Evolutionary conservation across 2,888 invertebrate genomes (phyloP).

Genomic region (Lasioglossum morio): DNA sequence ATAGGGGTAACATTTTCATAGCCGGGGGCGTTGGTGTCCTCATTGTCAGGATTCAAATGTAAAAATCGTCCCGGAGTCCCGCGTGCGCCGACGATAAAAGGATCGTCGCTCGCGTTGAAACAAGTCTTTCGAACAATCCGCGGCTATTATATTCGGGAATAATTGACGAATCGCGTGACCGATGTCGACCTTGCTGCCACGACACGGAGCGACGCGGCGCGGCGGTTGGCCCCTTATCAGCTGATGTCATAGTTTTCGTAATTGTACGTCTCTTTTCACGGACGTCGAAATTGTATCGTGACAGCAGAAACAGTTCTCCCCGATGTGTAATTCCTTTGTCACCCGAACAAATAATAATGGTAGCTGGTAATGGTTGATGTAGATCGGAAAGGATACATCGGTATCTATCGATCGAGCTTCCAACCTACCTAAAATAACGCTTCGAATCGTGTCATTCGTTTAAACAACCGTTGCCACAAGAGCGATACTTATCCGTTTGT

Average conservation of each 20-base stretch:
- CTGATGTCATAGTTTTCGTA: slow-evolving; percentile 28
- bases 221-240: slow-evolving; percentile 24
- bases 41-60: slow-evolving; percentile 74
- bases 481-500: slow-evolving; percentile 9
- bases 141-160: slow-evolving; percentile 35
- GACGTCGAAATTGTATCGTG: slow-evolving; percentile 18
- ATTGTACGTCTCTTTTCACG: slow-evolving; percentile 8
- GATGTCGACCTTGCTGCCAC: not conserved
- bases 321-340: slow-evolving; percentile 34
- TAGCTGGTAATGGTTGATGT: slow-evolving; percentile 5
- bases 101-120: slow-evolving; percentile 21
- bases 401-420: not conserved
- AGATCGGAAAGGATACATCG: slow-evolving; percentile 36
- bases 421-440: slow-evolving; percentile 15
- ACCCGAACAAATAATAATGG: slow-evolving; percentile 19
- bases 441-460: not conserved
- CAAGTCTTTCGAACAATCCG: slow-evolving; percentile 25
- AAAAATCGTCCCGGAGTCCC: slow-evolving; percentile 61
- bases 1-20: slow-evolving; percentile 84
- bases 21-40: slow-evolving; percentile 67
- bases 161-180: slow-evolving; percentile 59
- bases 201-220: not conserved
- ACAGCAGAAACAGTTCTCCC: not conserved
- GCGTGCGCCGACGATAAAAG: slow-evolving; percentile 32
- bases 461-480: not conserved